Evolutionary conservation across 2,888 invertebrate species (phyloP).

Genomic region (Drosophila melanosoma): DNA sequence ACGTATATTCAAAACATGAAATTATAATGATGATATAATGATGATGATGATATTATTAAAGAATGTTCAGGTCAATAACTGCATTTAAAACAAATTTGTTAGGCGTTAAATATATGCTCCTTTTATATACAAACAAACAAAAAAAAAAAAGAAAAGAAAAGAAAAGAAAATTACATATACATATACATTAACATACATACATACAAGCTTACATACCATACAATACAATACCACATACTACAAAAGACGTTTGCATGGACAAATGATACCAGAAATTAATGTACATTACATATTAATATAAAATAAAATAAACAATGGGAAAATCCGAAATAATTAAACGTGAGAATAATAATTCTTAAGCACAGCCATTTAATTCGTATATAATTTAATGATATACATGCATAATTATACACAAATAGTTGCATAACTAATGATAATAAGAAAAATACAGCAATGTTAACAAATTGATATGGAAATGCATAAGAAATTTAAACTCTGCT

Average conservation of each 20-base stretch:
- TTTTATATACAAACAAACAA: conserved; percentile 51
- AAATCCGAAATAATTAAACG: conserved; percentile 7
- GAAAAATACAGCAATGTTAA: conserved; percentile 37
- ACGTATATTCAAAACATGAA: conserved; percentile 38
- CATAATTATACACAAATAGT: conserved; percentile 11
- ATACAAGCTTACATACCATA: conserved; percentile 40
- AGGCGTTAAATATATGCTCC: conserved; percentile 67
- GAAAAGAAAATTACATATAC: conserved; percentile 5
- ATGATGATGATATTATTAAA: conserved; percentile 53
- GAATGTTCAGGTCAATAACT: conserved; percentile 82
- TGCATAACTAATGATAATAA: conserved; percentile 8
- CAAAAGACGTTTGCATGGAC: conserved; percentile 66
- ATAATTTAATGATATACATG: conserved; percentile 24
- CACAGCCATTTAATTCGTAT: conserved; percentile 31
- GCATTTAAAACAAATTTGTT: conserved; percentile 75
- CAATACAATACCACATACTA: conserved; percentile 34
- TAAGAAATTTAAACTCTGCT: conserved; percentile 76
- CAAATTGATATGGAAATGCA: conserved; percentile 37
- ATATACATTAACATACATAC: conserved; percentile 28
- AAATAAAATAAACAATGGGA: conserved; percentile 3
- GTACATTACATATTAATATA: conserved; percentile 53
- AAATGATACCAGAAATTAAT: conserved; percentile 44
- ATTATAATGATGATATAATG: conserved; percentile 24
- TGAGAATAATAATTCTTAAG: conserved; percentile 23
- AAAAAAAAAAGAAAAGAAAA: conserved; percentile 8